Base-by-base conservation (phyloP, 2,888 invertebrate species). In the Zygaena filipendulae region DNA sequence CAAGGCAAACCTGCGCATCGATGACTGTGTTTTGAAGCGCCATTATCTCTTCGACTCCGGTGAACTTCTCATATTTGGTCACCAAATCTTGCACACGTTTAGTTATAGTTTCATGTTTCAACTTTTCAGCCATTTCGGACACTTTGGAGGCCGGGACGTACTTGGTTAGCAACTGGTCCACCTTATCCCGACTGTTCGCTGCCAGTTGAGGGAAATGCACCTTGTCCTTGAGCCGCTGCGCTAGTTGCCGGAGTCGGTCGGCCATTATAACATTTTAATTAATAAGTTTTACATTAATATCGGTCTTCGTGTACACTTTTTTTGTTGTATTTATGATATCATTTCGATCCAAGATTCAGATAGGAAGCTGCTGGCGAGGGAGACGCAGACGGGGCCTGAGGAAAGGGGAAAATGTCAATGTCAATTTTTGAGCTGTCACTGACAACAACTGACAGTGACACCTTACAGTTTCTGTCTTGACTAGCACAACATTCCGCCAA, bases 41-140 rank as follows among this genome's bases (percentile, higher is more conserved):
- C 72, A 86, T 84, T 3, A 93, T 90, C 61, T 91, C 90, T 39
- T 87, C 87, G 26, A 92, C 80, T 2, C 92, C 92, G 4, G 91
- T 87, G 28, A 90, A 79, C 48, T 87, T 85, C 50, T 90, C 90
- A 63, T 91, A 91, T 63, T 80, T 82, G 13, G 59, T 56, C 23
- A 86, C 82, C 27, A 85, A 39, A 25, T 82, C 79, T 23, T 61
- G 67, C 4, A 84, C 62, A 43, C 53, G 66, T 10, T 47, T 51
- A 0, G 61, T 43, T 2, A 79, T 39, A 4, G 57, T 49, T 16
- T 67, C 64, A 10, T 63, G 55, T 45, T 63, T 74, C 4, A 79
- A 59, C 33, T 52, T 72, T 27, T 75, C 72, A 2, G 77, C 74
- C 2, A 77, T 49, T 29, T 74, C 71, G 0, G 50, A 43, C 4